Base-by-base conservation (phyloP, 2,113 vertebrate genomes). In the Canis aureus region DNA sequence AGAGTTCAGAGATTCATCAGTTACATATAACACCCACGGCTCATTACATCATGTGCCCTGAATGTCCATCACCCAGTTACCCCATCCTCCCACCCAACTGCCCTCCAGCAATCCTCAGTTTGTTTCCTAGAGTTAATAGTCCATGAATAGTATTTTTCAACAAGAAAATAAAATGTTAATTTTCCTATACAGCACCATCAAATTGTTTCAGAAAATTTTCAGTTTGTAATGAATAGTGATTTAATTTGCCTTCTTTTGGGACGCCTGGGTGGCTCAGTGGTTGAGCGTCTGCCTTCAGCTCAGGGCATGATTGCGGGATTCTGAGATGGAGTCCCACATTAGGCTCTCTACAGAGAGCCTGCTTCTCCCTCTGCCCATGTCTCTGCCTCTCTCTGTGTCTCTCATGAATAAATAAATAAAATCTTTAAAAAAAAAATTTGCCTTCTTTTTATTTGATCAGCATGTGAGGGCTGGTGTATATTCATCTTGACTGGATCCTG, bases 151-250 rank as follows among this genome's bases (percentile, higher is more conserved):
- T 16, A 84, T 19, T 92, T 96, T 97, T 83, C 43, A 85, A 93
- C 17, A 11, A 66, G 17, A 94, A 94, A 78, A 81, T 73, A 69
- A 82, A 89, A 91, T 60, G 74, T 43, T 64, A 93, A 62, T 51
- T 96, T 93, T 92, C 20, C 25, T 95, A 27, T 11, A 86, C 0
- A 89, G 29, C 20, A 91, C n/a, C 94, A 95, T 27, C n/a, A 59
- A 92, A 89, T 0, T 79, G 15, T 76, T 49, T 53, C 51, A 57
- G 62, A 92, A 94, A 95, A 60, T 11, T 69, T 83, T 92, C 69
- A 95, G 60, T 88, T 86, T 66, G 60, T 67, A 82, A 76, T 9
- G 17, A 67, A 73, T 74, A 38, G 51, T 73, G 62, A 78, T 27
- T 82, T 94, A 67, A 67, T 79, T 89, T 62, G 25, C 1, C n/a